Percentiles rank a stretch among this genome's conserved stretches.
Evolutionary conservation across 1,140 invertebrate genomes (phyloP).

Genomic region (Drosophila micromelanica): DNA sequence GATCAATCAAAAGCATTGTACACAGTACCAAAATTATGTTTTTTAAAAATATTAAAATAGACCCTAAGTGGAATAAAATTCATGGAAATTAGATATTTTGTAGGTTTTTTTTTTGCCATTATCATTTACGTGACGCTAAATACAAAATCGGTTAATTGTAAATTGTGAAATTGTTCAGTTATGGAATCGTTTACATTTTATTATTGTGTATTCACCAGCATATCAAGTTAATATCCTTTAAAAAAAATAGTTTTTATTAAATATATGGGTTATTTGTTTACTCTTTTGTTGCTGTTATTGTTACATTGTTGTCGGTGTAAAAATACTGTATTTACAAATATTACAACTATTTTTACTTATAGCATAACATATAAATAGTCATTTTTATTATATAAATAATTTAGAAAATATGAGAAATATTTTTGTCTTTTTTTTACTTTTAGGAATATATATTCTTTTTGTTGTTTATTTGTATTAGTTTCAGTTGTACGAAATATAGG

Average conservation of each 20-base stretch:
- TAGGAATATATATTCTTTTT: conserved; percentile 72
- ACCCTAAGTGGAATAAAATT: conserved; percentile 50
- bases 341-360: conserved; percentile 75
- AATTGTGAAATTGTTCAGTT: conserved; percentile 33
- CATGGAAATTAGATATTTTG: conserved; percentile 57
- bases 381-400: conserved; percentile 79
- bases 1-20: conserved; percentile 64
- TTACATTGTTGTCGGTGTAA: conserved; percentile 60
- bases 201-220: conserved; percentile 56
- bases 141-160: conserved; percentile 39
- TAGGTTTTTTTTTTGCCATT: conserved; percentile 15
- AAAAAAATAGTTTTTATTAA: conserved; percentile 75
- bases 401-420: conserved; percentile 83
- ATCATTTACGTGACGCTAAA: conserved; percentile 34
- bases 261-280: conserved; percentile 62
- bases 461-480: conserved; percentile 66
- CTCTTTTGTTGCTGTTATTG: conserved; percentile 35
- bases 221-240: conserved; percentile 66
- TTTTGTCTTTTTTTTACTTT: conserved; percentile 70
- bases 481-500: conserved; percentile 74
- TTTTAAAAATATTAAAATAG: conserved; percentile 51
- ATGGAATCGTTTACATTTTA: conserved; percentile 67
- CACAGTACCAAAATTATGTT: conserved; percentile 55
- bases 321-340: conserved; percentile 80
- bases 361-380: conserved; percentile 77